phyloP scores from a whole-genome alignment of 92 coral and sea anemone species.

The Virgularia gustaviana region DNA sequence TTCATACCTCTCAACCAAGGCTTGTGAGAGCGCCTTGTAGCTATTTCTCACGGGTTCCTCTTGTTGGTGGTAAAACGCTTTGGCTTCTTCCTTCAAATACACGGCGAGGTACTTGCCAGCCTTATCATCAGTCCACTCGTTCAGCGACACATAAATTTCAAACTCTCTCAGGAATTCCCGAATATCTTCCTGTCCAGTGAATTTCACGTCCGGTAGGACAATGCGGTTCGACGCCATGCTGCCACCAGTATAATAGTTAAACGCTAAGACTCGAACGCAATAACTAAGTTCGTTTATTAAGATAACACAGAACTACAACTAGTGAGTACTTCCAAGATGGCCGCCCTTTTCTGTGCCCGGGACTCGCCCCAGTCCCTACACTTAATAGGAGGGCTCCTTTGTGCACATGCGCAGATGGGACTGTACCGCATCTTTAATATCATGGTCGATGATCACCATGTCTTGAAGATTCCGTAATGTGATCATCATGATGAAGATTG shows the following conservation, averaged over 20 bases:
- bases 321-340: too few species aligned
- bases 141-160: slow-evolving; percentile 18
- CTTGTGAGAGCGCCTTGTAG: slow-evolving; percentile 37
- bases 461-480: too few species aligned
- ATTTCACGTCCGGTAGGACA: slow-evolving; percentile 30
- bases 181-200: slow-evolving; percentile 32
- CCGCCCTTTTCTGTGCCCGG: too few species aligned
- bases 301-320: too few species aligned
- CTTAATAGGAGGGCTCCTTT: too few species aligned
- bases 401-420: too few species aligned
- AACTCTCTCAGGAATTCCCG: slow-evolving; percentile 40
- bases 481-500: too few species aligned
- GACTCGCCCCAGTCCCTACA: too few species aligned
- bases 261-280: too few species aligned
- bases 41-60: slow-evolving; percentile 40
- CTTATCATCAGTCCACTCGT: slow-evolving; percentile 40
- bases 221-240: slow-evolving; percentile 41
- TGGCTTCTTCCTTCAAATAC: slow-evolving; percentile 41
- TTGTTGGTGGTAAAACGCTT: slow-evolving; percentile 41
- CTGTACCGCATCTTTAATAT: too few species aligned
- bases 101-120: slow-evolving; percentile 42
- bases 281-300: too few species aligned
- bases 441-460: too few species aligned
- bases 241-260: slow-evolving; percentile 39
- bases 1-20: slow-evolving; percentile 46